These are phyloP conservation scores for Lasiurus cinereus DNA, from an alignment of 2,113 vertebrate genomes.

Conservation along the genomic window DNA sequence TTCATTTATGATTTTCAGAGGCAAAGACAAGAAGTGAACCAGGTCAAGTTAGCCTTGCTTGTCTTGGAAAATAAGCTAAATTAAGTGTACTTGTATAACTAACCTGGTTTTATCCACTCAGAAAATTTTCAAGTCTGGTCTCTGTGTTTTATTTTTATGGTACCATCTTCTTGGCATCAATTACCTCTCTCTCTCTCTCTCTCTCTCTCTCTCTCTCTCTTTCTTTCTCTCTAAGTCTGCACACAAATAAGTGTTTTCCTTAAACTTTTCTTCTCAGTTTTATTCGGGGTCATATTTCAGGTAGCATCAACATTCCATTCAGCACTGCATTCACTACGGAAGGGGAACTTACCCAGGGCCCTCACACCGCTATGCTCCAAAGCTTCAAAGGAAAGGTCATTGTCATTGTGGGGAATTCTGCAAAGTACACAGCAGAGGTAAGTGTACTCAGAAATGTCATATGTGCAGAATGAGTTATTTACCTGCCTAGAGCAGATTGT, in stretches of 20 bases:
- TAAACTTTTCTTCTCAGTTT: constrained; percentile 91
- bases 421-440: constrained; percentile 92
- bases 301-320: constrained; percentile 96
- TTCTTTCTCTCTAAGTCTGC: not conserved
- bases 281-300: constrained; percentile 94
- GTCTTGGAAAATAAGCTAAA: constrained; percentile 40
- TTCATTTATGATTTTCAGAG: not conserved
- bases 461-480: not conserved
- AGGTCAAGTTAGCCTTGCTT: not conserved
- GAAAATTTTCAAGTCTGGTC: not conserved
- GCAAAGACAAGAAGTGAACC: not conserved
- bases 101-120: not conserved
- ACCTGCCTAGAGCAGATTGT: not conserved
- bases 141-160: not conserved
- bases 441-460: constrained; percentile 74
- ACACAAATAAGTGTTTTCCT: constrained; percentile 83
- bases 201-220: not conserved
- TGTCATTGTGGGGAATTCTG: constrained; percentile 94
- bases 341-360: constrained; percentile 92
- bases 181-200: not conserved
- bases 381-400: constrained; percentile 95
- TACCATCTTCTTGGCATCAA: not conserved
- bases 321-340: constrained; percentile 91
- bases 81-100: not conserved
- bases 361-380: constrained; percentile 90